Percentiles rank a stretch among this genome's conserved stretches.
phyloP scores from a whole-genome alignment of 2,797 vertebrate species.

The Arremon aurantiirostris region DNA sequence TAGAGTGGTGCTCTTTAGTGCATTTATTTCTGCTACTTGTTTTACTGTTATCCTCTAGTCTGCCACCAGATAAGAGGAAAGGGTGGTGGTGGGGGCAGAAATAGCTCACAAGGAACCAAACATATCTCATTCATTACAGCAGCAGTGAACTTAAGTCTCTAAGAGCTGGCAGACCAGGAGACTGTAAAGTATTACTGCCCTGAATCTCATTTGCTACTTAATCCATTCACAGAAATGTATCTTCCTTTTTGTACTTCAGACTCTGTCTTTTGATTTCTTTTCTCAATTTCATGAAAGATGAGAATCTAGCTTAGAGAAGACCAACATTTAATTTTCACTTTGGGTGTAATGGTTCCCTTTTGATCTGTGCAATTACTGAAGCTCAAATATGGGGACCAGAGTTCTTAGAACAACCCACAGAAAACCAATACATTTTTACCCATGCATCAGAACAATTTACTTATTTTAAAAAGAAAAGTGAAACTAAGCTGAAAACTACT shows the following conservation, averaged over 20 bases:
- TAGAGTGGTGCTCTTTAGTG: background rate
- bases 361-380: background rate
- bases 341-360: background rate
- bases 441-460: background rate
- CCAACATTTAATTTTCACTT: background rate
- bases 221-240: background rate
- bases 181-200: background rate
- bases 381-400: background rate
- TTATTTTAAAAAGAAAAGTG: background rate
- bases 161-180: background rate
- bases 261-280: background rate
- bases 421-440: background rate
- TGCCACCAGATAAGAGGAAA: background rate
- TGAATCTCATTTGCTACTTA: background rate
- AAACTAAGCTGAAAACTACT: background rate
- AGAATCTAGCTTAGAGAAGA: background rate
- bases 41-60: background rate
- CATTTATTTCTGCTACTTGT: background rate
- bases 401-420: background rate
- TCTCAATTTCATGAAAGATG: background rate
- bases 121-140: background rate
- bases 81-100: background rate
- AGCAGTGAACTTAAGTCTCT: background rate
- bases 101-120: background rate
- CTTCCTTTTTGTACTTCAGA: background rate